Evolutionary conservation across 2,888 invertebrate genomes (phyloP).

Genomic region (Galeruca laticollis): DNA sequence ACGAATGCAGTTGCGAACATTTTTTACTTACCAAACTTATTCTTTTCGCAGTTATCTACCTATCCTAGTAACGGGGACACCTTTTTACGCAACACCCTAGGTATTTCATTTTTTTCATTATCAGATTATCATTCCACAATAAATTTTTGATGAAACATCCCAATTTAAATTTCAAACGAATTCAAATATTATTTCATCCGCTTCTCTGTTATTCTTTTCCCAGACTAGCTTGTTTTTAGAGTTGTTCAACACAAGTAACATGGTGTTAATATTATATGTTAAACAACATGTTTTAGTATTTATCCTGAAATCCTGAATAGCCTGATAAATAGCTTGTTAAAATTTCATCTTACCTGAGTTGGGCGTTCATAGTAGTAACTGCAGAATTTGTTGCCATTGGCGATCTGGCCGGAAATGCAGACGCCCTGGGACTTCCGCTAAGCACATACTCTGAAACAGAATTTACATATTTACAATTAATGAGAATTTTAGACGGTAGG

Average conservation of each 20-base stretch:
- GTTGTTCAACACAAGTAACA: background rate
- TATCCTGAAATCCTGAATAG: conserved; percentile 18
- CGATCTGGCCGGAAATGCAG: conserved; percentile 68
- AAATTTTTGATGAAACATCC: too few species aligned
- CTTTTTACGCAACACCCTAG: too few species aligned
- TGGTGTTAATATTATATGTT: background rate
- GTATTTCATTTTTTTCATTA: too few species aligned
- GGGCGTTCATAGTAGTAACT: conserved; percentile 50
- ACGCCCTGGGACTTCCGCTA: conserved; percentile 69
- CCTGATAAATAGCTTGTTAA: conserved; percentile 29
- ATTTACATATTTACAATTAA: conserved; percentile 45
- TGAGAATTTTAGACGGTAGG: conserved; percentile 36
- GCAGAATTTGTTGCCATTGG: conserved; percentile 61
- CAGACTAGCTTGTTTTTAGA: background rate
- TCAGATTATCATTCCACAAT: too few species aligned
- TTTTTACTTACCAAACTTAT: too few species aligned
- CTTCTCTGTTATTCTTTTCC: too few species aligned
- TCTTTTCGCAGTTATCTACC: too few species aligned
- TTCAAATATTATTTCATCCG: too few species aligned
- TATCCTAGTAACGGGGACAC: too few species aligned
- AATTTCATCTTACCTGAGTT: conserved; percentile 68
- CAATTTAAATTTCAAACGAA: too few species aligned
- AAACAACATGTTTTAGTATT: conserved; percentile 17
- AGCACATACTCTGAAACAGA: conserved; percentile 70
- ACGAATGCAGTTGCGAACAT: too few species aligned